Evolutionary conservation across 1,140 invertebrate genomes (phyloP).

Genomic region (Ladona fulva): DNA sequence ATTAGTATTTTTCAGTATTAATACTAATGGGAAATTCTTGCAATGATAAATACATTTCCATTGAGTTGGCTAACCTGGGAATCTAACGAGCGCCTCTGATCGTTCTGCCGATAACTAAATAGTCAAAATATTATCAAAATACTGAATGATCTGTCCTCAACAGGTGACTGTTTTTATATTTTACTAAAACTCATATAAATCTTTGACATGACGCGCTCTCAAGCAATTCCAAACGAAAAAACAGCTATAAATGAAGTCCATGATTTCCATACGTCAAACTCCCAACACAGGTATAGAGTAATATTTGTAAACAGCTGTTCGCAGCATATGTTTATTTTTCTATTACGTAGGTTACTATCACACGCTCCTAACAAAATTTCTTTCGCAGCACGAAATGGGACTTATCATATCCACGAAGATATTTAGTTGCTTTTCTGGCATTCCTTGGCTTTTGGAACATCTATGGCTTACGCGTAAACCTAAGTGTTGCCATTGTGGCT

Average conservation of each 20-base stretch:
- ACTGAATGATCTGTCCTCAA: background rate
- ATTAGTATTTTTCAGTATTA: too few species aligned
- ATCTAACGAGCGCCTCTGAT: too few species aligned
- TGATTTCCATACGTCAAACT: background rate
- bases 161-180: background rate
- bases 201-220: background rate
- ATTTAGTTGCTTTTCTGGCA: slow-evolving; percentile 65
- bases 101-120: too few species aligned
- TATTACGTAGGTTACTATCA: background rate
- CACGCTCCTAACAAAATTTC: background rate
- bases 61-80: too few species aligned
- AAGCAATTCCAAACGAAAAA: background rate
- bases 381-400: background rate
- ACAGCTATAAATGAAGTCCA: background rate
- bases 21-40: too few species aligned
- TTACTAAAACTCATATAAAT: background rate
- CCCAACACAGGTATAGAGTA: background rate
- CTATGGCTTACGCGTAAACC: slow-evolving; percentile 79
- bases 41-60: too few species aligned
- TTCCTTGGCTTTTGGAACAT: slow-evolving; percentile 85
- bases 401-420: slow-evolving; percentile 39
- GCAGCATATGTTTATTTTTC: background rate
- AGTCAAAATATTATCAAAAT: too few species aligned
- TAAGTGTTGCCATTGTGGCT: slow-evolving; percentile 84
- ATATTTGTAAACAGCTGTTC: background rate